Base-by-base conservation (phyloP, 1,140 invertebrate species). In the Trichogramma pretiosum region DNA sequence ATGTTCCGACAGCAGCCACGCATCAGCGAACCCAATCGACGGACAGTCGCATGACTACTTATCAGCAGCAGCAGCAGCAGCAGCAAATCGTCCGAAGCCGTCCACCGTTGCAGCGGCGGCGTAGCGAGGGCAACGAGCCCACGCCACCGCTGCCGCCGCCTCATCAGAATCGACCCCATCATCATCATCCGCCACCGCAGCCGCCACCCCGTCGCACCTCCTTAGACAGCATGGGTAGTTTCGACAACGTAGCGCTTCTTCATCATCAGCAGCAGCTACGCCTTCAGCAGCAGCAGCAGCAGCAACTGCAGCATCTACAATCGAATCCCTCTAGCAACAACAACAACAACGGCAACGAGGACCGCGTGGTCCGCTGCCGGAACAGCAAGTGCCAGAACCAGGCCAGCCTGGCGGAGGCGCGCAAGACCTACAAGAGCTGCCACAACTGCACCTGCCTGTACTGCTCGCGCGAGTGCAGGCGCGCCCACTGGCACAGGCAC, bases 381-480 rank as follows among this genome's bases (percentile, higher is more conserved):
- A 86, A 87, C 65, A 80, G 81, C 46, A 85, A 87, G 62, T 89
- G 87, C 65, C 68, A 59, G 18, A 76, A 80, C 26, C 70, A 77
- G 17, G 75, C 82, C 2, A 78, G 72, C 9, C 55, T 79, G 14
- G 72, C 76, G 22, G 85, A 86, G 51, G 83, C 83, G 18, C 78
- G 81, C 56, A 78, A 80, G 55, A 77, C 78, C 58, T 93, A 82
- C 71, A 89, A 92, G 61, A 85, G 81, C 45, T 96, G 93, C 68
- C 91, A 94, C 72, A 94, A 94, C 69, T 96, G 93, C 72, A 85
- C 85, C 48, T 91, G 90, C 55, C 74, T 86, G 37, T 87, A 89
- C 64, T 94, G 90, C 69, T 87, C 85, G 33, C 77, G 84, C 47
- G 82, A 86, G 56, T 91, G 88, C 62, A 76, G 92, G 14, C 75